Base-by-base conservation (phyloP, 2,888 invertebrate species). In the Lasioglossum oenotherae region DNA sequence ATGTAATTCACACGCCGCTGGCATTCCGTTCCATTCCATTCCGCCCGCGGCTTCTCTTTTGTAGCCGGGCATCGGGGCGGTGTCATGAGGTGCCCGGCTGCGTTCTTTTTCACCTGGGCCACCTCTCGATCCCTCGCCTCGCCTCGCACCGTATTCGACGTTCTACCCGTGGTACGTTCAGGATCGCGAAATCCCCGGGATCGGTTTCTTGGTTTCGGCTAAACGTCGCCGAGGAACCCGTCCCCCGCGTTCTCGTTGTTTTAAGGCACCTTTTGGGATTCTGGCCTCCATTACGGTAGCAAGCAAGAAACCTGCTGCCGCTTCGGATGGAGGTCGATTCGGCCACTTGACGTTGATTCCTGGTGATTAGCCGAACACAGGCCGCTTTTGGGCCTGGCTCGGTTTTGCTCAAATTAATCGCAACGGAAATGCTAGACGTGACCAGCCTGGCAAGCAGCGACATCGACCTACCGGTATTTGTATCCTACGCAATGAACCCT, bases 1-100 rank as follows among this genome's bases (percentile, higher is more conserved):
- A 94, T 94, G 93, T 93, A 94, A 94, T 94, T 94, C 94, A 94
- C 94, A 94, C 94, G 93, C 92, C 92, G 91, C 88, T 93, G 93
- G 93, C 93, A 93, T 94, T 94, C 93, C 93, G 91, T 88, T 89
- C 87, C 92, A 88, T 93, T 92, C 91, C 93, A 92, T 92, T 89
- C 90, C 89, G 90, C 88, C 87, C 91, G 89, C 86, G 91, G 92
- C 92, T 83, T 84, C 88, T 84, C 91, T 90, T 92, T 93, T 93
- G 91, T 91, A 87, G 87, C 86, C 76, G 35, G 80, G 82, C 87
- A 75, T 78, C 80, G 81, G 31, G 64, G 64, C 64, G 31, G 84
- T 78, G 82, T 80, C 86, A 78, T 76, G 87, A 79, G 84, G 83
- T 79, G 87, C 77, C 64, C 78, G 85, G 78, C 49, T 19, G 79